A percentile compares a stretch with the other conserved stretches of the same genome.
These are phyloP conservation scores for Lycophotia porphyrea DNA, from an alignment of 2,888 invertebrate species.

Conservation along the genomic window DNA sequence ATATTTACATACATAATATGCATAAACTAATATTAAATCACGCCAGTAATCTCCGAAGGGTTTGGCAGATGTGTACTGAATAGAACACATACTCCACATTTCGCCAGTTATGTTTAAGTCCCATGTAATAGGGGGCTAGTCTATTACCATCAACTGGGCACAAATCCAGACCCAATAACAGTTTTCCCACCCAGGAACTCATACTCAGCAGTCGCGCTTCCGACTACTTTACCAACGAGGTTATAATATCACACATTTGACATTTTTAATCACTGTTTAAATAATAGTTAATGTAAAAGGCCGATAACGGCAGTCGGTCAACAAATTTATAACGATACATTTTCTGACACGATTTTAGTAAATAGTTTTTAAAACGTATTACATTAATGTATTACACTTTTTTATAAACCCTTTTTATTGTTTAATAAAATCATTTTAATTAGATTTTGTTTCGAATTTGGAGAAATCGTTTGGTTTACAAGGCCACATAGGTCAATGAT, in stretches of 20 bases:
- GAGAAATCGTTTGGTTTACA: background rate
- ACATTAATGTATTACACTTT: no score
- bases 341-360: background rate
- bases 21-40: background rate
- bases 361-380: background rate
- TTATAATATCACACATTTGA: background rate
- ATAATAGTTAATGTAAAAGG: background rate
- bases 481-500: background rate
- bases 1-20: background rate
- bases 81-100: background rate
- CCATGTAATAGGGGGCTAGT: no score
- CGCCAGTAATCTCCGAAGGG: background rate
- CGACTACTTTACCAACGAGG: background rate
- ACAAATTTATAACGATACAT: constrained; percentile 5
- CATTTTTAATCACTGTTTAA: background rate
- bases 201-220: no score
- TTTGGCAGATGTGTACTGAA: background rate
- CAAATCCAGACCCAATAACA: no score
- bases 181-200: no score
- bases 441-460: background rate
- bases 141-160: no score
- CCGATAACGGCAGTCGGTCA: constrained; percentile 1
- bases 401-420: background rate
- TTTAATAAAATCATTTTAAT: background rate
- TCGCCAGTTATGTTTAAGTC: no score